These are phyloP conservation scores for Falco biarmicus DNA, from an alignment of 2,797 vertebrate species.

Conservation along the genomic window DNA sequence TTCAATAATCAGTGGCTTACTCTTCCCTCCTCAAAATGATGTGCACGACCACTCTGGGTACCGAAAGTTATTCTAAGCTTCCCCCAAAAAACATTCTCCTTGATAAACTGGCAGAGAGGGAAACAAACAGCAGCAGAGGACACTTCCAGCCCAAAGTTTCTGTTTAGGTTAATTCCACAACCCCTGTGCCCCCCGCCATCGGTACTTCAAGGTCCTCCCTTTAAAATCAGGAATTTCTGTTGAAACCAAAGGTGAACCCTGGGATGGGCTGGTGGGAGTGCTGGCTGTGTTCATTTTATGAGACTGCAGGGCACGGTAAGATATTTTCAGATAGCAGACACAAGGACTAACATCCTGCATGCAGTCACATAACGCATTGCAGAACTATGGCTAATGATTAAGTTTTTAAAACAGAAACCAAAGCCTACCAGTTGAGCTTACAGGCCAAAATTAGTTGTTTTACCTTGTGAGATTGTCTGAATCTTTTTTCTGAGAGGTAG, in stretches of 20 bases:
- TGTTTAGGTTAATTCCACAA: neutral
- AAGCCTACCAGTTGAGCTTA: neutral
- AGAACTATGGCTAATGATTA: neutral
- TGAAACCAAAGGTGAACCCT: neutral
- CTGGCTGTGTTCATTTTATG: neutral
- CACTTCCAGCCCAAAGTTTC: neutral
- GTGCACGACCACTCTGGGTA: neutral
- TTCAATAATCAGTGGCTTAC: neutral
- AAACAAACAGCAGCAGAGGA: neutral
- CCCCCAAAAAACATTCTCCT: neutral
- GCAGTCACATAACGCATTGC: neutral
- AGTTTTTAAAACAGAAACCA: neutral
- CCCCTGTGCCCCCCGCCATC: too few species aligned
- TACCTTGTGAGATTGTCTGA: conserved; percentile 36
- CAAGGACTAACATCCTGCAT: neutral
- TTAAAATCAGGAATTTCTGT: neutral
- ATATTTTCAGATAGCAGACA: neutral
- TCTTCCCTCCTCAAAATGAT: neutral
- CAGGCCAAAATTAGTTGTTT: neutral
- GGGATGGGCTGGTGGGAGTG: neutral
- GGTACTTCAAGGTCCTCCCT: neutral
- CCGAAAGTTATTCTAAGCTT: neutral
- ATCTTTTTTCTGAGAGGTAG: neutral
- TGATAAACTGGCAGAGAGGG: neutral
- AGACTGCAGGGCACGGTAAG: neutral